phyloP scores from a whole-genome alignment of 1,140 invertebrate species.

The Magallana angulata region DNA sequence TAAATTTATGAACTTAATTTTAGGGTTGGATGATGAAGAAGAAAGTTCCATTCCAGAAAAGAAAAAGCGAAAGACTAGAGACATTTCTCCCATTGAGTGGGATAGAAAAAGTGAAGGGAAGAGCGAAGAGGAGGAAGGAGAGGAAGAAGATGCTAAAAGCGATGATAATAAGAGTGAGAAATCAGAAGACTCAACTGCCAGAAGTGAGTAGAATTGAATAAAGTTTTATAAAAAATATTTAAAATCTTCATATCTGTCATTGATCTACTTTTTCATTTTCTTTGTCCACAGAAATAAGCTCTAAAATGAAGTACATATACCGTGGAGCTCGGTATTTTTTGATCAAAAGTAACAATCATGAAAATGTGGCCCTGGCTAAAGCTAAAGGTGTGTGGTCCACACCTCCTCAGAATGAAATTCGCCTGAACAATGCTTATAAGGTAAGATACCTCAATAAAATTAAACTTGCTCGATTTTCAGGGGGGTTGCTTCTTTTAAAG shows the following conservation, averaged over 20 bases:
- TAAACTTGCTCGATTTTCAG: too few relatives aligned
- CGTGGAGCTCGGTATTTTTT: conserved; percentile 97
- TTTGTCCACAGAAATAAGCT: conserved; percentile 59
- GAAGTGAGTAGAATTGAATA: neutral
- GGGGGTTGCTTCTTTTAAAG: too few relatives aligned
- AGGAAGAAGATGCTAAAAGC: conserved; percentile 58
- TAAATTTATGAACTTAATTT: neutral
- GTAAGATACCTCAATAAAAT: conserved; percentile 52
- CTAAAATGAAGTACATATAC: conserved; percentile 94
- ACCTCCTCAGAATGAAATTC: conserved; percentile 96
- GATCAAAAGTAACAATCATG: conserved; percentile 98
- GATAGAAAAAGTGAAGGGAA: conserved; percentile 68
- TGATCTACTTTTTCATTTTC: conserved; percentile 7
- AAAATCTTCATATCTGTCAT: neutral
- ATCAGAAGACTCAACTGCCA: conserved; percentile 45
- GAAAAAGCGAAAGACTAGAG: conserved; percentile 66
- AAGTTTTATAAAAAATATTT: neutral
- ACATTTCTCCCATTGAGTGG: conserved; percentile 78
- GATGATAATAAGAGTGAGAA: conserved; percentile 61
- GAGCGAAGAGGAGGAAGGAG: conserved; percentile 63
- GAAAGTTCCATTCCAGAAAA: conserved; percentile 58
- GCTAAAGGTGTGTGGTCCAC: conserved; percentile 97
- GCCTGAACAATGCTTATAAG: conserved; percentile 95
- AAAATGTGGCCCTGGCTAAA: conserved; percentile 97
- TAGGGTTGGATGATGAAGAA: conserved; percentile 54